Percentiles rank a stretch among this genome's conserved stretches.
Conservation (phyloP, 2,113 vertebrate genomes). For the Perca schrenkii region DNA sequence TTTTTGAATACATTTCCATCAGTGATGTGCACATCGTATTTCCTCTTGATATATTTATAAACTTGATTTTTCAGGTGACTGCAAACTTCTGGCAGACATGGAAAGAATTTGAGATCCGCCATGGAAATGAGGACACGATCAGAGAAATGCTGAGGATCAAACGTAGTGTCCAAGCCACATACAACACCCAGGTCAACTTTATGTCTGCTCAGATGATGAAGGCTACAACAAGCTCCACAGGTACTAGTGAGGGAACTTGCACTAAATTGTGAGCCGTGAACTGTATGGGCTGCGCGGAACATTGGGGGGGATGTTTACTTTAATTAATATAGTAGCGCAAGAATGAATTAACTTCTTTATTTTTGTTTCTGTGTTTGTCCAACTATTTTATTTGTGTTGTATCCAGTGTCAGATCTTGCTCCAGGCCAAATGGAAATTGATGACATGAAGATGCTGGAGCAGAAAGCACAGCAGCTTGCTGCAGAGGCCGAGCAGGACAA, state of each 20-base stretch:
- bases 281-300: not conserved
- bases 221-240: constrained; percentile 88
- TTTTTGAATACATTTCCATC: not conserved
- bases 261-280: not conserved
- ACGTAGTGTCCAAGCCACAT: constrained; percentile 95
- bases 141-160: constrained; percentile 94
- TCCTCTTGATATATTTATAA: not conserved
- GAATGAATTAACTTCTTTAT: not conserved
- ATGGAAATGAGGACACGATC: constrained; percentile 95
- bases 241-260: constrained; percentile 81
- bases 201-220: constrained; percentile 96
- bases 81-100: constrained; percentile 93
- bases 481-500: constrained; percentile 90
- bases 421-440: constrained; percentile 90
- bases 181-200: constrained; percentile 97
- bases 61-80: constrained; percentile 82
- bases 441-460: constrained; percentile 94
- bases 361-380: not conserved
- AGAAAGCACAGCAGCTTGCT: constrained; percentile 91
- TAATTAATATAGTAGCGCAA: not conserved
- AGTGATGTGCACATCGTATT: not conserved
- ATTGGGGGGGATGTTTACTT: not conserved
- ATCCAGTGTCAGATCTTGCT: constrained; percentile 89
- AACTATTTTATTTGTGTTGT: constrained; percentile 3
- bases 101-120: constrained; percentile 96